Conservation (phyloP, 2,888 invertebrate genomes). For the Chymomyza fuscimana region DNA sequence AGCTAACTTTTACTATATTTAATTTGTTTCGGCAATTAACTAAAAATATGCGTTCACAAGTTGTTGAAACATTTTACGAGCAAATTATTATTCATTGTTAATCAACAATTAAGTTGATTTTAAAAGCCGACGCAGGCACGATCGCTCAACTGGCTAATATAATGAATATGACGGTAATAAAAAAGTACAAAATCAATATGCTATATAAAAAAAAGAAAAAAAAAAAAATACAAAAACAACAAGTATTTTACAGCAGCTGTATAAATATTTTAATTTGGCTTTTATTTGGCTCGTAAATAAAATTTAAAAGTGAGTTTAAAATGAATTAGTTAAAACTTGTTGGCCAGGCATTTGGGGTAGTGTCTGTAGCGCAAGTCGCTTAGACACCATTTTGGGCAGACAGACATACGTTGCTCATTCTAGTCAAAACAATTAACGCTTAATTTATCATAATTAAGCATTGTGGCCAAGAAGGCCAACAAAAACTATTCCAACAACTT, state of each 20-base stretch:
- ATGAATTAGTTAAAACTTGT: slow-evolving; percentile 37
- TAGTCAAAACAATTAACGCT: slow-evolving; percentile 70
- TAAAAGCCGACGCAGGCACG: neutral
- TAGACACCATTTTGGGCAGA: slow-evolving; percentile 25
- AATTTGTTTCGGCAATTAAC: neutral
- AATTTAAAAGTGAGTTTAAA: slow-evolving; percentile 32
- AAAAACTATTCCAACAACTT: slow-evolving; percentile 11
- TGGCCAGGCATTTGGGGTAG: neutral
- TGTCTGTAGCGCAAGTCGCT: too few relatives aligned
- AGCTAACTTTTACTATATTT: neutral
- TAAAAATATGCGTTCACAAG: neutral
- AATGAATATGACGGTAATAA: neutral
- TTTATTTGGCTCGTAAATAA: slow-evolving; percentile 37
- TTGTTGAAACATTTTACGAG: neutral
- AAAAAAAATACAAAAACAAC: slow-evolving; percentile 32
- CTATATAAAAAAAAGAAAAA: slow-evolving; percentile 20
- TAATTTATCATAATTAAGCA: slow-evolving; percentile 75
- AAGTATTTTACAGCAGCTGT: slow-evolving; percentile 49
- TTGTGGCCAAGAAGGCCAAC: slow-evolving; percentile 55
- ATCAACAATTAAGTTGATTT: neutral
- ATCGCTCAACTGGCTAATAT: neutral
- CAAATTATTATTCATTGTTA: neutral
- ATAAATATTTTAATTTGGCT: slow-evolving; percentile 66
- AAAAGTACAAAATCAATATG: slow-evolving; percentile 19
- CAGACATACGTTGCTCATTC: slow-evolving; percentile 46